phyloP scores from a whole-genome alignment of 2,888 invertebrate genomes.

The Epinotia ramella region DNA sequence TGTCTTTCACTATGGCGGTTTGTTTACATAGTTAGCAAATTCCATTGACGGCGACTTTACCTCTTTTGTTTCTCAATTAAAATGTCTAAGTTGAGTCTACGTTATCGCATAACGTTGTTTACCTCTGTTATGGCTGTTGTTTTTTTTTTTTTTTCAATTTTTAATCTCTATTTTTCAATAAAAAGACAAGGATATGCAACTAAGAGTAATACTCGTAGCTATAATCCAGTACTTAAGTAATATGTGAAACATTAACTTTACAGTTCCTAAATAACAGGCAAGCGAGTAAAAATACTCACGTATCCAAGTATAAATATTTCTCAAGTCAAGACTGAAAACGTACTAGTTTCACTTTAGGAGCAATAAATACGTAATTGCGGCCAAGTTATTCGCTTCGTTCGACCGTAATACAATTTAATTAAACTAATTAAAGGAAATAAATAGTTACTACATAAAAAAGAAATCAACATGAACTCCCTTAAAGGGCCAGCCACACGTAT shows the following conservation, averaged over 20 bases:
- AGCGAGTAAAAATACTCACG: background rate
- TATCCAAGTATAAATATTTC: background rate
- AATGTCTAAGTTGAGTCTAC: too few species aligned
- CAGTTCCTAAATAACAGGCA: background rate
- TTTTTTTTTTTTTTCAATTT: background rate
- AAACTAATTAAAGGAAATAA: constrained; percentile 32
- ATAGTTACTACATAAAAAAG: constrained; percentile 14
- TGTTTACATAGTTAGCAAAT: too few species aligned
- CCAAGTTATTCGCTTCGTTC: constrained; percentile 6
- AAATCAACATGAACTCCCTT: background rate
- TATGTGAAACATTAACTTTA: background rate
- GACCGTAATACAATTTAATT: constrained; percentile 30
- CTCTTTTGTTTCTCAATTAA: too few species aligned
- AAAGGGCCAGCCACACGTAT: background rate
- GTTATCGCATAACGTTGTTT: too few species aligned
- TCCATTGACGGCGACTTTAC: too few species aligned
- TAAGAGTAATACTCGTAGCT: too few species aligned
- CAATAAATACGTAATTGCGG: constrained; percentile 15
- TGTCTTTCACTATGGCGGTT: too few species aligned
- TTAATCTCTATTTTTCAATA: too few species aligned
- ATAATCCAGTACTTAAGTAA: too few species aligned
- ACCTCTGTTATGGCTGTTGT: too few species aligned
- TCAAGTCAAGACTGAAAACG: background rate
- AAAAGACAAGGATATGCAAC: too few species aligned
- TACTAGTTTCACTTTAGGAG: background rate